These are phyloP conservation scores for Dysmachus trigonus DNA, from an alignment of 2,888 invertebrate genomes.

Conservation along the genomic window DNA sequence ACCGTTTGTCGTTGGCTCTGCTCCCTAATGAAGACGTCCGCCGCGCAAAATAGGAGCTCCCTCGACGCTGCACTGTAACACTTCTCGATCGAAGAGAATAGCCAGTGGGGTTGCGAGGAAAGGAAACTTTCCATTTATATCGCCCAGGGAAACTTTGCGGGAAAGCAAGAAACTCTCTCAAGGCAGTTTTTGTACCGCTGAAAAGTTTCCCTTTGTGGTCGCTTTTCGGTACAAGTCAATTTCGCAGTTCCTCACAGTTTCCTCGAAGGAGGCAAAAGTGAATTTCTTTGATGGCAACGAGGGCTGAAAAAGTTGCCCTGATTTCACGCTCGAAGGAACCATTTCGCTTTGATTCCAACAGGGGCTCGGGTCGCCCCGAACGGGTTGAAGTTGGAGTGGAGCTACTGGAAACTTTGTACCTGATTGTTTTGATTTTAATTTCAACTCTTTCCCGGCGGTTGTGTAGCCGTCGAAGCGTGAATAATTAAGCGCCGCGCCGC, in stretches of 20 bases:
- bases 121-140: background rate
- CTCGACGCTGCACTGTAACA: background rate
- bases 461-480: background rate
- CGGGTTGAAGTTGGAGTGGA: background rate
- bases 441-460: background rate
- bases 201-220: constrained; percentile 9
- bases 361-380: background rate
- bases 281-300: constrained; percentile 23
- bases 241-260: background rate
- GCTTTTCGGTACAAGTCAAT: background rate
- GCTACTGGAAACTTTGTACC: background rate
- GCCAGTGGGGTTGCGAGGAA: background rate
- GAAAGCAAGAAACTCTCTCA: background rate
- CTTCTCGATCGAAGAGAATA: background rate
- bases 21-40: background rate
- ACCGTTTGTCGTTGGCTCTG: background rate
- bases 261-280: constrained; percentile 12
- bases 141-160: background rate
- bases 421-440: constrained; percentile 18
- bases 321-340: constrained; percentile 1
- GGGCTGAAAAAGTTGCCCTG: constrained; percentile 8
- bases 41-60: background rate
- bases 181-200: background rate
- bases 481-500: constrained; percentile 3
- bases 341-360: background rate